Percentiles rank a stretch among this genome's conserved stretches.
phyloP scores from a whole-genome alignment of 2,797 vertebrate genomes.

The Octomys mimax region DNA sequence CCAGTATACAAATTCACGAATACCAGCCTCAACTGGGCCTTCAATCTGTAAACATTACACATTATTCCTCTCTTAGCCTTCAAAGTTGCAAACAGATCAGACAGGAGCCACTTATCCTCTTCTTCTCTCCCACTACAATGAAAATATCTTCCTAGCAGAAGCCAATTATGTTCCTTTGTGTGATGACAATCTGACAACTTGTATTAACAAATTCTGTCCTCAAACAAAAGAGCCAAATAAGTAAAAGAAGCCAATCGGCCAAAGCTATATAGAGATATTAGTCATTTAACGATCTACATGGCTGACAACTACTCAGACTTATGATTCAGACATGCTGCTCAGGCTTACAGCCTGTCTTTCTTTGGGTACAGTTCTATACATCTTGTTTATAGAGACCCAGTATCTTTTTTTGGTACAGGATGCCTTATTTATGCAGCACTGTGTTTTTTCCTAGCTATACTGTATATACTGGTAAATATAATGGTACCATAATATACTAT shows the following conservation, averaged over 20 bases:
- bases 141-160: neutral
- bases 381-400: neutral
- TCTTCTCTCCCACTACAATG: slow-evolving; percentile 4
- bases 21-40: neutral
- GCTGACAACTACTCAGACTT: neutral
- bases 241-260: slow-evolving; percentile 49
- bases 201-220: neutral
- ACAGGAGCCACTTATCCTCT: neutral
- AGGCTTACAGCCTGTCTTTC: neutral
- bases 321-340: neutral
- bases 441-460: neutral
- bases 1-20: neutral
- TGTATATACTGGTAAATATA: neutral
- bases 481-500: neutral
- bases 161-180: neutral
- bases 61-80: neutral
- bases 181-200: neutral
- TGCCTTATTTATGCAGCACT: neutral
- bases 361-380: neutral
- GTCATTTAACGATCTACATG: neutral
- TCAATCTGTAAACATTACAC: slow-evolving; percentile 25
- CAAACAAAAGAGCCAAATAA: neutral
- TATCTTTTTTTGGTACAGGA: neutral
- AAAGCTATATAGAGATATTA: neutral
- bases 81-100: slow-evolving; percentile 27